Percentiles rank a stretch among this genome's conserved stretches.
phyloP scores from a whole-genome alignment of 1,140 invertebrate genomes.

The Pseudomyrmex gracilis region DNA sequence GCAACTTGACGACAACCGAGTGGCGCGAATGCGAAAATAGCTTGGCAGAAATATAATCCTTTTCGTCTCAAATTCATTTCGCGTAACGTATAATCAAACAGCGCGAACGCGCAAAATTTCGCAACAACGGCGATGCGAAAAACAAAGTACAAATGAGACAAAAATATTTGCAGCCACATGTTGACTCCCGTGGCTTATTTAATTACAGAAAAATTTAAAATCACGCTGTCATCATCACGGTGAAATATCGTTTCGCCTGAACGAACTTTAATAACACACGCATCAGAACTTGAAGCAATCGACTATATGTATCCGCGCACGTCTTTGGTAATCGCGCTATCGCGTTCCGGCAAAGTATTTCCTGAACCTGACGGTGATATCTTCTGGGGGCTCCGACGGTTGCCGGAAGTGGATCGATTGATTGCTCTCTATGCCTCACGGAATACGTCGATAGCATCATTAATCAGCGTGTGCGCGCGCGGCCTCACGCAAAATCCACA shows the following conservation, averaged over 20 bases:
- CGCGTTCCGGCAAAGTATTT: conserved; percentile 48
- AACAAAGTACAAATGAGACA: neutral
- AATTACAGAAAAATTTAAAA: conserved; percentile 13
- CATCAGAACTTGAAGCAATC: conserved; percentile 31
- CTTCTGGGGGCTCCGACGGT: conserved; percentile 12
- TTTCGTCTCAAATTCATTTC: conserved; percentile 20
- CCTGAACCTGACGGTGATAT: conserved; percentile 50
- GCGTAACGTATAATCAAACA: conserved; percentile 22
- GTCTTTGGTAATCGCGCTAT: conserved; percentile 40
- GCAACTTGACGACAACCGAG: conserved; percentile 8
- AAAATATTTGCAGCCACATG: neutral
- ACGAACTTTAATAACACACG: neutral
- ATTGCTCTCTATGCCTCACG: conserved; percentile 55
- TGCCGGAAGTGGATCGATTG: conserved; percentile 64
- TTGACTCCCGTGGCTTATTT: neutral
- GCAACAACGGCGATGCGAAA: conserved; percentile 6
- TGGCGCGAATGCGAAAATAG: conserved; percentile 53
- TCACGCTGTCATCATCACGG: neutral
- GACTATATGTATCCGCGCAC: neutral
- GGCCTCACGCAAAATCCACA: conserved; percentile 59
- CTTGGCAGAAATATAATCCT: neutral
- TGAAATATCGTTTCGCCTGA: neutral
- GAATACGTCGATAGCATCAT: conserved; percentile 57
- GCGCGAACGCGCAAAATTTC: conserved; percentile 3
- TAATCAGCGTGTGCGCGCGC: conserved; percentile 44